Evolutionary conservation across 2,113 vertebrate species (phyloP).

Genomic region (Struthidea cinerea): DNA sequence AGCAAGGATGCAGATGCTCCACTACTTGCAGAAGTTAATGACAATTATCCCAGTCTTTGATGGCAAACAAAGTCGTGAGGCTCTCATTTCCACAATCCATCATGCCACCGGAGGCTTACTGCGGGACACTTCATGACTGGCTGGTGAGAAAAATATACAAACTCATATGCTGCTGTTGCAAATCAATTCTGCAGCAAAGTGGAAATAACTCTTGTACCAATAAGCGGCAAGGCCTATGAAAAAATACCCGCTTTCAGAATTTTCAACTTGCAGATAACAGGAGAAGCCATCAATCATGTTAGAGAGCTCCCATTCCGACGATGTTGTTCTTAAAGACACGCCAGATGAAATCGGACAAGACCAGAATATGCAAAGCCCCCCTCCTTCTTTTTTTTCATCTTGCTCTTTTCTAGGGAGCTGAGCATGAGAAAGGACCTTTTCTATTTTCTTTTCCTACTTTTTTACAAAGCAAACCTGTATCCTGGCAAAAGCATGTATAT

Average conservation of each 20-base stretch:
- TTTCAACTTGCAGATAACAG: conserved; percentile 86
- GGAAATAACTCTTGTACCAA: conserved; percentile 79
- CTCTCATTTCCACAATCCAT: conserved; percentile 65
- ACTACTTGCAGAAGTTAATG: conserved; percentile 61
- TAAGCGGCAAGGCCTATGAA: conserved; percentile 69
- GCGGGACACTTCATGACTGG: conserved; percentile 65
- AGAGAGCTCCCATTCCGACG: conserved; percentile 77
- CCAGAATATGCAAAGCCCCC: conserved; percentile 82
- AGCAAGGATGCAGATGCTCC: conserved; percentile 47
- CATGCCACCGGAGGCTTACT: conserved; percentile 45
- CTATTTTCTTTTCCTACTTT: neutral
- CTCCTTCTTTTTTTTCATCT: neutral
- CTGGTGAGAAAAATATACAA: conserved; percentile 89
- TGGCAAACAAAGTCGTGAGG: conserved; percentile 33
- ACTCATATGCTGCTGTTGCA: conserved; percentile 81
- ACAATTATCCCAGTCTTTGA: conserved; percentile 64
- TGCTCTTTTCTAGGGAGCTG: neutral
- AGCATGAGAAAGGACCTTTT: neutral
- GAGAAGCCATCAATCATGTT: conserved; percentile 89
- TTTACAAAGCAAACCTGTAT: conserved; percentile 68
- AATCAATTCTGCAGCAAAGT: conserved; percentile 86
- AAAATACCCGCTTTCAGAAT: conserved; percentile 73
- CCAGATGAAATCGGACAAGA: conserved; percentile 84
- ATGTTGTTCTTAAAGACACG: conserved; percentile 75
- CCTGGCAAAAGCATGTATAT: conserved; percentile 61